Evolutionary conservation across 2,888 invertebrate species (phyloP).

Genomic region (Apoderus coryli): DNA sequence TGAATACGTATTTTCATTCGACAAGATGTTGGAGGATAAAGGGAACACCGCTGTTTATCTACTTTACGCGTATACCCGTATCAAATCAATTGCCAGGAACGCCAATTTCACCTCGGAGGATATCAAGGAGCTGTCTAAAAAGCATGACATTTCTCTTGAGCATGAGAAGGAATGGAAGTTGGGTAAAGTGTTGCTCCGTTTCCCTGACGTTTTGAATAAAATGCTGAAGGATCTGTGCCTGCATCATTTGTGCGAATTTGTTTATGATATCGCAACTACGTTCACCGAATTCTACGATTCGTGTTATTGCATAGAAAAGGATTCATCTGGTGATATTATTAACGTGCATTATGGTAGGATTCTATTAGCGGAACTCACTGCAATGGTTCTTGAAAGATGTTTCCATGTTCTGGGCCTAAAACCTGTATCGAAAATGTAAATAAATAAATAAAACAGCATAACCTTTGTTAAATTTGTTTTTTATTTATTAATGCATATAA

Average conservation of each 20-base stretch:
- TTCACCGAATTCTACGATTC: conserved; percentile 96
- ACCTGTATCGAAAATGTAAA: conserved; percentile 83
- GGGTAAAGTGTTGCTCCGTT: conserved; percentile 70
- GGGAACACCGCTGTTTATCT: conserved; percentile 98
- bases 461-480: too few species aligned
- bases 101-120: conserved; percentile 52
- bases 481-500: too few species aligned
- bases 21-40: conserved; percentile 97
- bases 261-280: conserved; percentile 84
- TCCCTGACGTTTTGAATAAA: conserved; percentile 74
- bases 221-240: conserved; percentile 69
- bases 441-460: too few species aligned
- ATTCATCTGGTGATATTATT: conserved; percentile 61
- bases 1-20: conserved; percentile 96
- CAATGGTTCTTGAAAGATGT: conserved; percentile 70
- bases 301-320: conserved; percentile 95
- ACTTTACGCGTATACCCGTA: conserved; percentile 86
- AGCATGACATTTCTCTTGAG: conserved; percentile 48
- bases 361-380: conserved; percentile 84
- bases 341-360: conserved; percentile 78
- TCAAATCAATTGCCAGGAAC: conserved; percentile 76
- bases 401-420: conserved; percentile 85
- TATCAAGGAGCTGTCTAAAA: conserved; percentile 44
- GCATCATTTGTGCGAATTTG: conserved; percentile 85
- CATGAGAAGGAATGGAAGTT: conserved; percentile 94